Base-by-base conservation (phyloP, 2,113 vertebrate genomes). In the Tenrec ecaudatus region DNA sequence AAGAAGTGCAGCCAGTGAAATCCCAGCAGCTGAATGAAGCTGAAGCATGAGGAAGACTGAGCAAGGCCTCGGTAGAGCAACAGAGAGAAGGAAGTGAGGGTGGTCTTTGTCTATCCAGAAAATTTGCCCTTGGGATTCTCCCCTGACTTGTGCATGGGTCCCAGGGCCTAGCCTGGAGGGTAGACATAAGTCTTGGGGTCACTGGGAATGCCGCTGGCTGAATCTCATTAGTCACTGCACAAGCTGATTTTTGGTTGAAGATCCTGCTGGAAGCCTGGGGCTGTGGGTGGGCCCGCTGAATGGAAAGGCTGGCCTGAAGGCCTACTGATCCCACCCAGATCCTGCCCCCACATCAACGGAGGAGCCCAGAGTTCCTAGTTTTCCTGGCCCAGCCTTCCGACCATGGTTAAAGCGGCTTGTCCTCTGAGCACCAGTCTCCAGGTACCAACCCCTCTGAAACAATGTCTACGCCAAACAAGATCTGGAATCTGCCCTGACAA, bases 201-300 rank as follows among this genome's bases (percentile, higher is more conserved):
- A 15, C 14, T 0, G 27, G 22, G 22, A 15, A 57, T 40, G 22
- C 29, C n/a, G 60, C 60, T 62, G 60, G 29, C 11, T n/a, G 6
- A 15, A n/a, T 9, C 31, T 3, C 53, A 29, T 4, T 15, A 10
- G 1, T 57, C 79, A 12, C 0, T 2, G 47, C 38, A 1, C 58
- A 12, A 31, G 3, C 58, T 3, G 60, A 77, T 66, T 47, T n/a
- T 27, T 40, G 40, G 29, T 6, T 12, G 40, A 27, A 29, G n/a
- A 53, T 85, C 29, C 86, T 12, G 10, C 11, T 53, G 47, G 47
- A 62, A 27, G 19, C 27, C 90, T 20, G 53, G 22, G 27, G 53
- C 57, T n/a, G 57, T 20, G 38, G 83, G 64, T 57, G n/a, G 43
- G 78, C 7, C 36, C 19, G 57, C 22, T 6, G 23, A 69, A 31